Conservation (phyloP, 2,888 invertebrate genomes). For the Nowickia ferox region DNA sequence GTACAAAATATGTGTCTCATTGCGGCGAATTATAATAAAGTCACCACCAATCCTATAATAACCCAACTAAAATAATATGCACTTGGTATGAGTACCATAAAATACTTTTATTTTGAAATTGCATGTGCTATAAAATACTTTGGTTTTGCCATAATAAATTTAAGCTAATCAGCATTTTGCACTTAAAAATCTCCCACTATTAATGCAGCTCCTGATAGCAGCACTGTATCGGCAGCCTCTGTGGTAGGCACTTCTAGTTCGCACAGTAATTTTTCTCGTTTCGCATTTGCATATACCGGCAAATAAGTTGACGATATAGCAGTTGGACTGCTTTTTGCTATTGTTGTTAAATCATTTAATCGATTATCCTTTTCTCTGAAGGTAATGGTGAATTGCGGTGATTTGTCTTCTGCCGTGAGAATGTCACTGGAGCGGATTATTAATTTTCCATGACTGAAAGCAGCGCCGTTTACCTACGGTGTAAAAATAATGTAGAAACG, state of each 20-base stretch:
- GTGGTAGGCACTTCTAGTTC: slow-evolving; percentile 77
- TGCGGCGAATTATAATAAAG: neutral
- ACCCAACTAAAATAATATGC: neutral
- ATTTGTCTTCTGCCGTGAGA: slow-evolving; percentile 70
- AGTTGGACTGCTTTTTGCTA: slow-evolving; percentile 4
- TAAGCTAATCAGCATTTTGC: neutral
- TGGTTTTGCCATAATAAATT: neutral
- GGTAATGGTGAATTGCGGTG: slow-evolving; percentile 76
- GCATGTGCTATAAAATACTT: neutral
- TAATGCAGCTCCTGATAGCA: slow-evolving; percentile 81
- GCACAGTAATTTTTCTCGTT: slow-evolving; percentile 79
- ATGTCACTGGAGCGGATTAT: slow-evolving; percentile 69
- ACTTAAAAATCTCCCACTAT: slow-evolving; percentile 79
- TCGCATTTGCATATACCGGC: slow-evolving; percentile 79
- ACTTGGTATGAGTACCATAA: neutral
- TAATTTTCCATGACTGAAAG: slow-evolving; percentile 75
- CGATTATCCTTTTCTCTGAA: slow-evolving; percentile 69
- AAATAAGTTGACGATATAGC: slow-evolving; percentile 68
- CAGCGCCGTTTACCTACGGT: slow-evolving; percentile 78
- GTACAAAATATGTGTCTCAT: neutral
- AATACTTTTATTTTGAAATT: slow-evolving; percentile 49
- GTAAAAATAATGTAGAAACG: neutral
- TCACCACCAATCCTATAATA: neutral
- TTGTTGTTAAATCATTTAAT: slow-evolving; percentile 53
- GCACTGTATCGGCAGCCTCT: slow-evolving; percentile 76